Percentiles rank a stretch among this genome's conserved stretches.
Conservation (phyloP, 2,797 vertebrate genomes). For the Chelmon rostratus region DNA sequence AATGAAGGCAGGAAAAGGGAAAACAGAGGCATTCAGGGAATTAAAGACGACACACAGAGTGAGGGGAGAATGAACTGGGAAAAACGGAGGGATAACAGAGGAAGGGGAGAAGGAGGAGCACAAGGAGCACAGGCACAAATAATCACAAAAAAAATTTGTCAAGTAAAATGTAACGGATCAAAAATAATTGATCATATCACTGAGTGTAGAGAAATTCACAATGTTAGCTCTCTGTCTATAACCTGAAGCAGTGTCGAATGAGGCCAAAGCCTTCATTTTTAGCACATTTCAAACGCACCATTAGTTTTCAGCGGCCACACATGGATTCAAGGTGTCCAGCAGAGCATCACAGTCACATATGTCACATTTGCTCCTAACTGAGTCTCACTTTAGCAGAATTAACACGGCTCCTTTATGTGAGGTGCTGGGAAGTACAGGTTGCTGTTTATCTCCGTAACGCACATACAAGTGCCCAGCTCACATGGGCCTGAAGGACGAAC, state of each 20-base stretch:
- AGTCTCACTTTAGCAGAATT: background rate
- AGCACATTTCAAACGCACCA: no score
- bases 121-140: background rate
- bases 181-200: background rate
- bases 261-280: background rate
- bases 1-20: constrained; percentile 9
- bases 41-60: constrained; percentile 11
- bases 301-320: background rate
- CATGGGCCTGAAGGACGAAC: no score
- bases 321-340: no score
- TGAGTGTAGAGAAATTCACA: background rate
- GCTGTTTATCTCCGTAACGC: background rate
- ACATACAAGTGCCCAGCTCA: background rate
- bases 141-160: background rate
- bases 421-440: background rate
- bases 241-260: background rate
- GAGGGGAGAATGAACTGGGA: background rate
- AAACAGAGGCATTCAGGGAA: constrained; percentile 17
- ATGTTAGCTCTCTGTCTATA: background rate
- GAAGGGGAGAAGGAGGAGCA: background rate
- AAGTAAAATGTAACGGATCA: background rate
- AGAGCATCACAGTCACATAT: background rate
- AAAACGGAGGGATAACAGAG: constrained; percentile 3
- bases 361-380: background rate
- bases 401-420: background rate